Conservation (phyloP, 2,113 vertebrate species). For the Dasyurus viverrinus region DNA sequence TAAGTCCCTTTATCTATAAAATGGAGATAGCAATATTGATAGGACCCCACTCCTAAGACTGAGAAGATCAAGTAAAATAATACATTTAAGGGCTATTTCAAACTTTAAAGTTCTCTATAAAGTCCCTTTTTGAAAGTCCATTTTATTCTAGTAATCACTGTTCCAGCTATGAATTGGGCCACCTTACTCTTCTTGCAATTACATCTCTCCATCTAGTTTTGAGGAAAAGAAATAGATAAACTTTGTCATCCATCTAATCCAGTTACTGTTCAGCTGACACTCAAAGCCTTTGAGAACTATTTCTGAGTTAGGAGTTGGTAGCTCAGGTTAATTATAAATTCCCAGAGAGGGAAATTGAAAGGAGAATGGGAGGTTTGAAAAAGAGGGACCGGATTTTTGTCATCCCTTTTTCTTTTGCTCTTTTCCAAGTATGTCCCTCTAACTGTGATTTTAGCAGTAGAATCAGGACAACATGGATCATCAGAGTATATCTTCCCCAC, state of each 20-base stretch:
- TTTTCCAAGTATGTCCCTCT: not conserved
- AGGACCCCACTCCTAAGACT: not conserved
- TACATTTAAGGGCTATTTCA: not conserved
- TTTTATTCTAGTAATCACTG: not conserved
- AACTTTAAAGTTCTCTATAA: not conserved
- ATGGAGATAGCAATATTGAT: not conserved
- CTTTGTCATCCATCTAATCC: not conserved
- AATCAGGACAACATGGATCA: not conserved
- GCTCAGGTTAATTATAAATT: not conserved
- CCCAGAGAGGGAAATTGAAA: not conserved
- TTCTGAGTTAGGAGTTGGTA: not conserved
- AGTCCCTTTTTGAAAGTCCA: not conserved
- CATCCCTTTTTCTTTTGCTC: not conserved
- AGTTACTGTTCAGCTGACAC: not conserved
- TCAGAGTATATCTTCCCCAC: not conserved
- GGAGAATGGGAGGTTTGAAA: not conserved
- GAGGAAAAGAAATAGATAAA: constrained; percentile 1
- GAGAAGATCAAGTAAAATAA: not conserved
- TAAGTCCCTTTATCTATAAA: not conserved
- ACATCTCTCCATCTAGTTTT: not conserved
- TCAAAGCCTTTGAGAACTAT: not conserved
- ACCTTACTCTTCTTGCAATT: not conserved
- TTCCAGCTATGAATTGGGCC: not conserved
- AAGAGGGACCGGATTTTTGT: not conserved
- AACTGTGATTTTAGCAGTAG: not conserved